Evolutionary conservation across 1,140 invertebrate genomes (phyloP), one percentile per base, ranked within the genome.

Genomic region (Bemisia tabaci): DNA sequence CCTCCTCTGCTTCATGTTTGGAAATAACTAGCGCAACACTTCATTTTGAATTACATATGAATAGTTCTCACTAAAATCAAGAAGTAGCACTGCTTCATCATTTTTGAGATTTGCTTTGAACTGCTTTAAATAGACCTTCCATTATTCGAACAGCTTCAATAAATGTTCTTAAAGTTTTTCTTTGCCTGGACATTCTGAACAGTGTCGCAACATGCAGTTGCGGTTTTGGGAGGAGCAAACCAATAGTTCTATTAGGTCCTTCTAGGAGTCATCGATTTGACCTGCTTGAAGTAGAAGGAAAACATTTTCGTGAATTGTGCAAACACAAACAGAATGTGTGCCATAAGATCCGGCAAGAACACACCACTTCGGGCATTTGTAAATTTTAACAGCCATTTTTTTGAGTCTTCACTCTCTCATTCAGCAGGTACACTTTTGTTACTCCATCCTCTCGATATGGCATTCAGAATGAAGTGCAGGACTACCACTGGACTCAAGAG

Each of bases 401-500:
- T n/a, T n/a, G n/a, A n/a, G n/a, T n/a, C n/a, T n/a, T n/a, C n/a
- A n/a, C n/a, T n/a, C n/a, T n/a, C n/a, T n/a, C n/a, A n/a, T n/a
- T n/a, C n/a, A n/a, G n/a, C n/a, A n/a, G n/a, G n/a, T n/a, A n/a
- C n/a, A n/a, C n/a, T n/a, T n/a, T n/a, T n/a, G n/a, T n/a, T n/a
- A n/a, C n/a, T n/a, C n/a, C n/a, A n/a, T n/a, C n/a, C n/a, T n/a
- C n/a, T n/a, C n/a, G n/a, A 48, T 62, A 33, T 67, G 26, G 39
- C 12, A 2, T 67, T 2, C 65, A 67, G 39, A 26, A 62, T 67
- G 60, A 62, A 62, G 23, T 24, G 1, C 65, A 67, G 48, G 25
- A 33, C 1, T 67, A 62, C 27, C 65, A 67, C n/a, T 67, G 65
- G 65, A 39, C 26, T 1, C 11, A 48, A 22, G 24, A 39, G 2